phyloP scores from a whole-genome alignment of 2,888 invertebrate species.

The Athrips mouffetella region DNA sequence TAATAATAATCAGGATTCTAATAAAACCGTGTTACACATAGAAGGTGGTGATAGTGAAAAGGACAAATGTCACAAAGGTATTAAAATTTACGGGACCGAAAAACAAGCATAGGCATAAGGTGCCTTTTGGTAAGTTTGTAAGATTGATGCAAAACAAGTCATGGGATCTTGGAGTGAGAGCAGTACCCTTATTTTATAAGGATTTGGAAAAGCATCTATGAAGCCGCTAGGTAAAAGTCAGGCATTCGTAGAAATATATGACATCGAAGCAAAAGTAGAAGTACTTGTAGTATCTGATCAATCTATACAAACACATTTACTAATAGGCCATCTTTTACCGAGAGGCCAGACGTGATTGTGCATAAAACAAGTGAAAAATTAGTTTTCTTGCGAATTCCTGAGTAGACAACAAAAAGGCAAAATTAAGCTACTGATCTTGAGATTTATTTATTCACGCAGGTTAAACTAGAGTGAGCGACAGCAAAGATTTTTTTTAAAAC shows the following conservation, averaged over 20 bases:
- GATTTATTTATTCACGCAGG: no score
- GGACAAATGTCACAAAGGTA: conserved; percentile 2
- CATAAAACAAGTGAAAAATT: not conserved
- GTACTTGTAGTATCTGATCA: conserved; percentile 9
- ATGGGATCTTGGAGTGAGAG: not conserved
- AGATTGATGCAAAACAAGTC: conserved; percentile 5
- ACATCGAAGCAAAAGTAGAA: not conserved
- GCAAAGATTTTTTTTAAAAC: no score
- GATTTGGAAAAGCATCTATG: conserved; percentile 3
- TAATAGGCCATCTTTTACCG: conserved; percentile 15
- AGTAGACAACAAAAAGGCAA: not conserved
- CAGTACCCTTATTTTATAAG: not conserved
- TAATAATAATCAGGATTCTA: not conserved
- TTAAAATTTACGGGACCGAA: conserved; percentile 3
- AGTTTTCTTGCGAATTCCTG: not conserved
- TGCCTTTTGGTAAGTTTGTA: conserved; percentile 6
- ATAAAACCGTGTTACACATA: not conserved
- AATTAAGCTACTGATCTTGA: no score
- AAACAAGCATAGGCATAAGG: conserved; percentile 4
- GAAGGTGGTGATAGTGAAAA: not conserved
- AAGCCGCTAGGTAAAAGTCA: conserved; percentile 6
- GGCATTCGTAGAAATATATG: conserved; percentile 5
- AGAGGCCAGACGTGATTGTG: not conserved
- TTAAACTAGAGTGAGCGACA: no score
- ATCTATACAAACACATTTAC: conserved; percentile 1